Conservation (phyloP, 2,797 vertebrate species). For the Austrolebias charrua region DNA sequence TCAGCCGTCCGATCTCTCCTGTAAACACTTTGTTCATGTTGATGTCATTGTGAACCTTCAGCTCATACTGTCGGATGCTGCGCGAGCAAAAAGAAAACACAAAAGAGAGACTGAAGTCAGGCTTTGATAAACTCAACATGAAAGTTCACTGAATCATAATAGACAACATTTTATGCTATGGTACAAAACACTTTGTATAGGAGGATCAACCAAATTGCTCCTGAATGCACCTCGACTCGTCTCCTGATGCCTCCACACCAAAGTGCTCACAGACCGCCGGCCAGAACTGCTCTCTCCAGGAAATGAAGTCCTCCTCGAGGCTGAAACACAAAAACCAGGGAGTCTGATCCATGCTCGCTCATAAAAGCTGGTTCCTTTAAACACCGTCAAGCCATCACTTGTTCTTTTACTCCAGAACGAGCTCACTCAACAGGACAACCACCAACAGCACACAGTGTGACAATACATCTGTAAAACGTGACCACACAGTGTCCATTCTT, state of each 20-base stretch:
- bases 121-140: not conserved
- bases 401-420: no score
- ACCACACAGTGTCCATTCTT: no score
- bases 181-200: not conserved
- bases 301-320: slow-evolving; percentile 96
- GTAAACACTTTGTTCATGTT: slow-evolving; percentile 89
- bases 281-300: slow-evolving; percentile 99
- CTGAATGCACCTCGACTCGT: slow-evolving; percentile 88
- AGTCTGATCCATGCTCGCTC: not conserved
- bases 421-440: no score
- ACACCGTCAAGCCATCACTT: no score
- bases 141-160: not conserved
- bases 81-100: no score
- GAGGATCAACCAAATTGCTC: no score
- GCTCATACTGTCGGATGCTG: slow-evolving; percentile 97
- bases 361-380: not conserved
- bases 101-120: slow-evolving; percentile 8
- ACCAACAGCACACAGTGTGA: no score
- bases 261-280: slow-evolving; percentile 96
- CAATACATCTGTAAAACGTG: not conserved
- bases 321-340: slow-evolving; percentile 65
- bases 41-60: slow-evolving; percentile 86
- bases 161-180: no score
- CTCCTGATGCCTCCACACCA: slow-evolving; percentile 93
- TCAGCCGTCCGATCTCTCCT: slow-evolving; percentile 92